Evolutionary conservation across 1,140 invertebrate species (phyloP), one percentile per base, ranked within the genome.

Genomic region (Antheraea mylitta): DNA sequence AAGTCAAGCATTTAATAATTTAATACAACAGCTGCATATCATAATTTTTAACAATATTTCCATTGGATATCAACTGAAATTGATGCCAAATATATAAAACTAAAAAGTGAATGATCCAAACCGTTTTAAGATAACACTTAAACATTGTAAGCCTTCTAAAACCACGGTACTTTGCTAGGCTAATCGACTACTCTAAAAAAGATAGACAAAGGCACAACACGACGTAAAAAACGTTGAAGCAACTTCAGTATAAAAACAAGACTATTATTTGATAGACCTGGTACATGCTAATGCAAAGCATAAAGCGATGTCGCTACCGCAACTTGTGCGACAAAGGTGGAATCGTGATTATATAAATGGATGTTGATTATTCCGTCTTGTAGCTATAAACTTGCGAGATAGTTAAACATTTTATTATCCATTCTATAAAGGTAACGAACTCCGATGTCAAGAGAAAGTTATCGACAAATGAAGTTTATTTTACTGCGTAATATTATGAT

Each of bases 401-500:
- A 61, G 30, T 61, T 61, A 19, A 11, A 61, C 8, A 7, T 22
- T 22, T 22, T 61, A 61, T 13, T 22, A 11, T 19, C 59, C 8
- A 36, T 5, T 18, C 59, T 18, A 48, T 45, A 18, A 42, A 37
- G 18, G 37, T 65, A 65, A 65, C 6, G 4, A 53, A 53, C 45
- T 13, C 16, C 45, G 6, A 53, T 53, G 45, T 53, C 45, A 53
- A 9, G 45, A 53, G 45, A 16, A 53, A 53, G 13, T 53, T 53
- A 53, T 53, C 45, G 10, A 53, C 45, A n/a, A 53, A 53, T 53
- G 7, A 16, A 53, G 11, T 53, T 16, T 53, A 53, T 48, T 18
- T 22, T 72, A 72, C 68, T 68, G 45, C 64, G 64, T 68, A 68
- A 64, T 61, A 69, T 67, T 59, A 68, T 66, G 38, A 70, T 53